A percentile compares a stretch with the other conserved stretches of the same genome.
Evolutionary conservation across 2,888 invertebrate genomes (phyloP).

Genomic region (Oscheius myriophilus): DNA sequence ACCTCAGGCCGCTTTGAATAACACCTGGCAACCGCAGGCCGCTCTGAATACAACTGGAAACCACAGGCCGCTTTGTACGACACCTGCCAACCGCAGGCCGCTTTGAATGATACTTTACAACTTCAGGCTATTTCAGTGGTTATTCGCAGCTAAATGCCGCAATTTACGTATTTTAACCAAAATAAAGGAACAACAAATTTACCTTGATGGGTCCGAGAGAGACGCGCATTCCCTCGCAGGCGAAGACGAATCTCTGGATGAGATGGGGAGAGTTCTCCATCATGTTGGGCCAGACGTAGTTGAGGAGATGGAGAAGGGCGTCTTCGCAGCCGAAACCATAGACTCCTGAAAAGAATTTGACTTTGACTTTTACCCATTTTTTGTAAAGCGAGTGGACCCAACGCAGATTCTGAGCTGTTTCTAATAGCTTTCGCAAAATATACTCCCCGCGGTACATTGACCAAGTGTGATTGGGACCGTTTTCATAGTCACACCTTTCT

Average conservation of each 20-base stretch:
- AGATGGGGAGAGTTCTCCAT: conserved; percentile 99
- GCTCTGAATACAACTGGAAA: too few relatives aligned
- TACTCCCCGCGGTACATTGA: too few relatives aligned
- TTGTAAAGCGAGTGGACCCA: neutral
- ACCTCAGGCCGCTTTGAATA: too few relatives aligned
- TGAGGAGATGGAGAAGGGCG: conserved; percentile 92
- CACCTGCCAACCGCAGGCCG: too few relatives aligned
- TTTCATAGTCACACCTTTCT: neutral
- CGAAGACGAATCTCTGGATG: conserved; percentile 99
- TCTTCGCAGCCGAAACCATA: conserved; percentile 77
- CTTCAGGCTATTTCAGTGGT: too few relatives aligned
- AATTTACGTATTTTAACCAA: neutral
- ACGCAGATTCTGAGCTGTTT: neutral
- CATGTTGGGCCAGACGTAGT: conserved; percentile 99
- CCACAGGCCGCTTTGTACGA: too few relatives aligned
- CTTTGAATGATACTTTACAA: too few relatives aligned
- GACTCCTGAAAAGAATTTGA: conserved; percentile 46
- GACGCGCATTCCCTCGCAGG: conserved; percentile 95
- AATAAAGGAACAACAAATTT: neutral
- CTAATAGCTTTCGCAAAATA: too few relatives aligned
- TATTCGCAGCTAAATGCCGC: too few relatives aligned
- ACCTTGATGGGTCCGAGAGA: conserved; percentile 91
- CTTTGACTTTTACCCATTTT: neutral
- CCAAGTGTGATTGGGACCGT: neutral
- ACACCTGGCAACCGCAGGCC: too few relatives aligned